These are phyloP conservation scores for Zingel zingel DNA, from an alignment of 2,113 vertebrate genomes.

Conservation along the genomic window DNA sequence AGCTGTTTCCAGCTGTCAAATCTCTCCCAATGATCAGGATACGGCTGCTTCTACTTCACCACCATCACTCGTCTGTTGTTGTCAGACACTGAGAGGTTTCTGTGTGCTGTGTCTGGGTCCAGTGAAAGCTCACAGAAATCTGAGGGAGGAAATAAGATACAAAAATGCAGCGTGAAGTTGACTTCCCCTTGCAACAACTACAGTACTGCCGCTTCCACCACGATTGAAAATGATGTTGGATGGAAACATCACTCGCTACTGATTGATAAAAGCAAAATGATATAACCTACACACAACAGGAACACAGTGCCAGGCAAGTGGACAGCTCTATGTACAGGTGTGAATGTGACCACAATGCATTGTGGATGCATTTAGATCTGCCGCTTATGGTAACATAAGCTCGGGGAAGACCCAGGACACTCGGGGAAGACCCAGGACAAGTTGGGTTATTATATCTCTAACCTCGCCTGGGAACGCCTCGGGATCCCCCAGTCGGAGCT, in stretches of 20 bases:
- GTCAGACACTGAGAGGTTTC: conserved; percentile 31
- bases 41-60: conserved; percentile 25
- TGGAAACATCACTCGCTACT: neutral
- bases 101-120: conserved; percentile 46
- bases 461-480: no score
- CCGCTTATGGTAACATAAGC: no score
- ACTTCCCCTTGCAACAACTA: neutral
- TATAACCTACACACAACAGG: neutral
- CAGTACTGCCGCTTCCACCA: neutral
- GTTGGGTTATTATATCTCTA: no score
- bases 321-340: no score
- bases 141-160: conserved; percentile 12
- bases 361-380: no score
- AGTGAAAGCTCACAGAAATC: conserved; percentile 32
- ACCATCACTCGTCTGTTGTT: neutral
- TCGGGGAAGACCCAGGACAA: no score
- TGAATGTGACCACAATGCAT: no score
- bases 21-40: conserved; percentile 46
- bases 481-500: no score
- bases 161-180: neutral
- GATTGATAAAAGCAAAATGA: neutral
- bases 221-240: neutral
- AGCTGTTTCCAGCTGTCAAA: conserved; percentile 48
- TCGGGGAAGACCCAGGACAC: no score
- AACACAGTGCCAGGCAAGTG: neutral